A percentile compares a stretch with the other conserved stretches of the same genome.
Evolutionary conservation across 2,113 vertebrate species (phyloP).

Genomic region (Podarcis cretensis): DNA sequence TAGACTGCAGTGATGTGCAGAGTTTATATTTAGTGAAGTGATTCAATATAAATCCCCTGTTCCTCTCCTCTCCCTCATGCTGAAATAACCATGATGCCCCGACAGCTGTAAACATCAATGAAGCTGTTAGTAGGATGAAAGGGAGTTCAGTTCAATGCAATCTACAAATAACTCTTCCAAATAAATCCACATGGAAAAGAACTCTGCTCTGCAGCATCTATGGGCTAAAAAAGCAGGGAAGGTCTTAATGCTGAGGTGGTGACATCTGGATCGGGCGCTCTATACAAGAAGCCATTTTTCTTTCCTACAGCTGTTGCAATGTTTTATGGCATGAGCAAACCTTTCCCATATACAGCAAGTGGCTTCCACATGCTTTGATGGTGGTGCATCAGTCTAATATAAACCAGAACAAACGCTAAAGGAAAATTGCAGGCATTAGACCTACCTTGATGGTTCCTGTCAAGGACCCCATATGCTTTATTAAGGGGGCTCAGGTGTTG

Average conservation of each 20-base stretch:
- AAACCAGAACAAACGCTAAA: conserved; percentile 13
- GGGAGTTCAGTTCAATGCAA: conserved; percentile 20
- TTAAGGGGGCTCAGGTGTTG: background rate
- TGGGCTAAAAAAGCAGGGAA: conserved; percentile 9
- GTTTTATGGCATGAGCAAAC: conserved; percentile 22
- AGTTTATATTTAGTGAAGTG: conserved; percentile 19
- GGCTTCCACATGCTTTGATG: conserved; percentile 27
- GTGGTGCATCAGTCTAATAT: background rate
- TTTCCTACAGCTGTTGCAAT: conserved; percentile 21
- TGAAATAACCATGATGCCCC: conserved; percentile 7
- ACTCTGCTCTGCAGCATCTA: background rate
- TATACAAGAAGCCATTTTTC: conserved; percentile 27
- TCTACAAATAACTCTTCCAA: conserved; percentile 32
- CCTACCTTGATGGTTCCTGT: background rate
- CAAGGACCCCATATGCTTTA: background rate
- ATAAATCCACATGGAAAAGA: conserved; percentile 26
- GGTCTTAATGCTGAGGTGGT: conserved; percentile 22
- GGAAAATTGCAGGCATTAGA: background rate
- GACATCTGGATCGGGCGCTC: conserved; percentile 24
- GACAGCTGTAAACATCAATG: conserved; percentile 33
- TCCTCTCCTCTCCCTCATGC: background rate
- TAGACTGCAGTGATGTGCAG: background rate
- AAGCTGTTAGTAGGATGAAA: conserved; percentile 28
- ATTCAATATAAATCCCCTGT: conserved; percentile 11
- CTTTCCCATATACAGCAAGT: conserved; percentile 20